These are phyloP conservation scores for Indicator indicator DNA, from an alignment of 2,113 vertebrate genomes.

Conservation along the genomic window DNA sequence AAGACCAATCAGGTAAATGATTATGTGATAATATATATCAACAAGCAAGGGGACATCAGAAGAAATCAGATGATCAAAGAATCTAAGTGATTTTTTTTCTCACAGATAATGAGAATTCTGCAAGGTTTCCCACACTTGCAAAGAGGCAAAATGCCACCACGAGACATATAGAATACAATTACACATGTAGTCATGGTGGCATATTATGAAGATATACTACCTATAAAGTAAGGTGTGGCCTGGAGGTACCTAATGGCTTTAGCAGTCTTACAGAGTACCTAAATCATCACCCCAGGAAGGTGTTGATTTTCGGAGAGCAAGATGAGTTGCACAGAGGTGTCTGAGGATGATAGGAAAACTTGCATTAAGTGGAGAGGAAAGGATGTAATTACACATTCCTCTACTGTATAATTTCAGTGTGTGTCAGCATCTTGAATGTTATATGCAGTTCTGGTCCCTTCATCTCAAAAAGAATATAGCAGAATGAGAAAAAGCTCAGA, in stretches of 20 bases:
- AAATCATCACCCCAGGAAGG: neutral
- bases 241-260: neutral
- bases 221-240: neutral
- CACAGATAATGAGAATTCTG: neutral
- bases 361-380: slow-evolving; percentile 20
- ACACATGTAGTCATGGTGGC: neutral
- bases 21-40: neutral
- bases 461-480: neutral
- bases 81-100: neutral
- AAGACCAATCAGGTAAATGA: neutral
- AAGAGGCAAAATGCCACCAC: neutral
- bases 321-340: neutral
- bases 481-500: slow-evolving; percentile 10
- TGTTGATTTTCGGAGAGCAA: slow-evolving; percentile 14
- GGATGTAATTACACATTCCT: slow-evolving; percentile 41
- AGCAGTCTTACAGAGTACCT: neutral
- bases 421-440: slow-evolving; percentile 36
- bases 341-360: slow-evolving; percentile 21
- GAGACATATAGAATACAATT: neutral
- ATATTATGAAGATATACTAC: neutral
- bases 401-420: slow-evolving; percentile 32
- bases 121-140: neutral
- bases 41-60: neutral
- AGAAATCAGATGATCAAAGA: neutral
- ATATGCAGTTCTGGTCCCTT: neutral